These are phyloP conservation scores for Dermolepida albohirtum DNA, from an alignment of 2,888 invertebrate species.

Conservation along the genomic window DNA sequence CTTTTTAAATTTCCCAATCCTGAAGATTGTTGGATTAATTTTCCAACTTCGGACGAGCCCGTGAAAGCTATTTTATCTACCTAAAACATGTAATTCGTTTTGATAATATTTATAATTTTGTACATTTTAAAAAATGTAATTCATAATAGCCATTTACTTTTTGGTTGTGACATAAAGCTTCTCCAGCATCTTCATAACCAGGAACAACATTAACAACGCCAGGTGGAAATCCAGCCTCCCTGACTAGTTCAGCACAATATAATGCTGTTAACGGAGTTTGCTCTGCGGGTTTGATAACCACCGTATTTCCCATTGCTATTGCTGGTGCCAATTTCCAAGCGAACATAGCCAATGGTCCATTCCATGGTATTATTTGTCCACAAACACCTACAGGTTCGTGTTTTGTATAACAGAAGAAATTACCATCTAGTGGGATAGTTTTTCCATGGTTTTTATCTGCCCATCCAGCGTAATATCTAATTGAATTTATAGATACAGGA, in stretches of 20 bases:
- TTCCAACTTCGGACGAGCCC: constrained; percentile 90
- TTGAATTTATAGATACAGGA: constrained; percentile 69
- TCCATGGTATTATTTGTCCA: constrained; percentile 95
- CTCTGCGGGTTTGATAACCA: constrained; percentile 93
- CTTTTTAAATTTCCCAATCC: constrained; percentile 83
- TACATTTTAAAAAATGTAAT: neutral
- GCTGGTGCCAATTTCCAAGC: constrained; percentile 92
- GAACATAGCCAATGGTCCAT: constrained; percentile 93
- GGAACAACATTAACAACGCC: constrained; percentile 94
- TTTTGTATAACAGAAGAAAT: constrained; percentile 84
- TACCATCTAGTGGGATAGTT: constrained; percentile 84
- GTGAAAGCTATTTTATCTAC: constrained; percentile 96
- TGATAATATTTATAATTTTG: neutral
- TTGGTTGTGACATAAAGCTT: constrained; percentile 72
- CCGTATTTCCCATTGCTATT: constrained; percentile 80
- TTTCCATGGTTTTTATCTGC: constrained; percentile 86
- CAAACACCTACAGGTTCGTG: constrained; percentile 96
- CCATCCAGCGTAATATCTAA: constrained; percentile 94
- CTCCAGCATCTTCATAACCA: constrained; percentile 88
- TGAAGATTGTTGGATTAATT: constrained; percentile 83
- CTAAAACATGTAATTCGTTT: constrained; percentile 55
- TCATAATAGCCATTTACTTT: constrained; percentile 1
- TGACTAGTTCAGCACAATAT: constrained; percentile 85
- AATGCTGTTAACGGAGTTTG: constrained; percentile 94
- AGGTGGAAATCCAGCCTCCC: constrained; percentile 92